phyloP scores from a whole-genome alignment of 2,888 invertebrate species.

The Alentia gelatinosa region DNA sequence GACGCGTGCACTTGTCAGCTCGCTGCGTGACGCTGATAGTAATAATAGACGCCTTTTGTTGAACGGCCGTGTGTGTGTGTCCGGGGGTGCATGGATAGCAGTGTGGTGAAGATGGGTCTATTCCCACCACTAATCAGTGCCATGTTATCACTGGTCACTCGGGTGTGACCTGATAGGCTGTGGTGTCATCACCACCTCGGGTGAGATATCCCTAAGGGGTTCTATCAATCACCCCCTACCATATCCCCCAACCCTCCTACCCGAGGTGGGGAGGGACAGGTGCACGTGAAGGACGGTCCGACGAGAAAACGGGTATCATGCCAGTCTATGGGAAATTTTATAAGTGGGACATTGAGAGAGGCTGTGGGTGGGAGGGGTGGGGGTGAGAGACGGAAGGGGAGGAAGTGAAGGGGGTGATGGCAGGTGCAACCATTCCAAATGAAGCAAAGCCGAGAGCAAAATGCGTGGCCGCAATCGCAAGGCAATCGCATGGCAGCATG shows the following conservation, averaged over 20 bases:
- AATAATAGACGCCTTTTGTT: not conserved
- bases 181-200: not conserved
- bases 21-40: not conserved
- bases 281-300: not conserved
- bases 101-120: not conserved
- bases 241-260: not conserved
- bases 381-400: not conserved
- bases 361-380: not conserved
- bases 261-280: not conserved
- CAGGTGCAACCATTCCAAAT: not conserved
- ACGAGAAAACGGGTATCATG: not conserved
- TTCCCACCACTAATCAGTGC: not conserved
- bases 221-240: not conserved
- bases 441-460: slow-evolving; percentile 21
- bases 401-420: not conserved
- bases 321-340: no score
- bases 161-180: not conserved
- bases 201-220: not conserved
- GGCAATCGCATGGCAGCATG: not conserved
- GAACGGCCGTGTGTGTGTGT: not conserved
- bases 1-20: not conserved
- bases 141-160: slow-evolving; percentile 16
- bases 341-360: no score
- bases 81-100: not conserved
- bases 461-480: not conserved